Evolutionary conservation across 2,888 invertebrate genomes (phyloP).

Genomic region (Limnephilus marmoratus): DNA sequence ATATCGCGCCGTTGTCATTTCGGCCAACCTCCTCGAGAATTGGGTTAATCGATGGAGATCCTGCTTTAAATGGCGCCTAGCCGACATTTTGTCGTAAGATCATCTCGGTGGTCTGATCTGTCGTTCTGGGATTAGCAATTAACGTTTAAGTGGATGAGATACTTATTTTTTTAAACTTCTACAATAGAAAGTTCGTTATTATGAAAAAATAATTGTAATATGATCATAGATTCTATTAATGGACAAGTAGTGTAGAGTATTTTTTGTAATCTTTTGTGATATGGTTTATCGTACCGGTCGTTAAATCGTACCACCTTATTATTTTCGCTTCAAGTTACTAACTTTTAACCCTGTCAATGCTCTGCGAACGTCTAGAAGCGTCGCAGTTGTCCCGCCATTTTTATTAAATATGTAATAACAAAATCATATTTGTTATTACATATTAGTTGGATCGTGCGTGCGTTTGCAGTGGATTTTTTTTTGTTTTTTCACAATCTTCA

Average conservation of each 20-base stretch:
- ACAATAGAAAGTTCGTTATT: neutral
- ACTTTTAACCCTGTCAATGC: too few species aligned
- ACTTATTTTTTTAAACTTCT: neutral
- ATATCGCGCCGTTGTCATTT: conserved; percentile 27
- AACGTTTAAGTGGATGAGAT: neutral
- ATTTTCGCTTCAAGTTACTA: too few species aligned
- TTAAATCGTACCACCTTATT: too few species aligned
- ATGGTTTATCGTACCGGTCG: too few species aligned
- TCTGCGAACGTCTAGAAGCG: too few species aligned
- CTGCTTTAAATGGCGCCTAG: conserved; percentile 25
- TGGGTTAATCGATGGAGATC: conserved; percentile 45
- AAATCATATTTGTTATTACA: too few species aligned
- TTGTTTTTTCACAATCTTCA: too few species aligned
- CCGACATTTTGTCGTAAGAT: conserved; percentile 18
- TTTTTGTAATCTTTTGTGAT: neutral
- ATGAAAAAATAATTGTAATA: neutral
- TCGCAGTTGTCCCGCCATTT: too few species aligned
- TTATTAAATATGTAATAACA: too few species aligned
- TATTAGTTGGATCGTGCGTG: too few species aligned
- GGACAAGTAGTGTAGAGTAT: neutral
- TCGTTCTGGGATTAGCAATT: neutral
- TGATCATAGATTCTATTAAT: neutral
- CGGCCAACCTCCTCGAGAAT: conserved; percentile 38
- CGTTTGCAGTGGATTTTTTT: too few species aligned
- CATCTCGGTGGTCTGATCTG: neutral